These are phyloP conservation scores for Lasioglossum zephyrum DNA, from an alignment of 2,888 invertebrate species.

Conservation along the genomic window DNA sequence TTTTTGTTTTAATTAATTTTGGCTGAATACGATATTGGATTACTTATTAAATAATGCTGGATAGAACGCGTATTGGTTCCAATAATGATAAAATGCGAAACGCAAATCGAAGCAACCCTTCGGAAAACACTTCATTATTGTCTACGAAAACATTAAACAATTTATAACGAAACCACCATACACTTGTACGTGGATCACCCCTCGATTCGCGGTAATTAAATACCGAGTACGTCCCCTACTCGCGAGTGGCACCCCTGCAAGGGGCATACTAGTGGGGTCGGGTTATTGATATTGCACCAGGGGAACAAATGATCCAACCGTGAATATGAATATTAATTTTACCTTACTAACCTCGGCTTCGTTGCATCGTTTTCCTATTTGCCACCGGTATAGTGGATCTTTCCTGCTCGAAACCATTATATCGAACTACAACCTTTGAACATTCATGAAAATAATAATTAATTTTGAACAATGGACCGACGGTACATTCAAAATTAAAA, in stretches of 20 bases:
- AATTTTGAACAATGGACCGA: neutral
- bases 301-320: constrained; percentile 78
- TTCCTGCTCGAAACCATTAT: constrained; percentile 30
- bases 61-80: neutral
- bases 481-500: neutral
- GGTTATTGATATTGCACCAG: constrained; percentile 80
- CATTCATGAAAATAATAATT: neutral
- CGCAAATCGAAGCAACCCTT: neutral
- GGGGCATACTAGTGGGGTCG: constrained; percentile 67
- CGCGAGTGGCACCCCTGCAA: constrained; percentile 58
- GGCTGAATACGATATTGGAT: too few species aligned
- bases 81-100: neutral
- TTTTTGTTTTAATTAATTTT: neutral
- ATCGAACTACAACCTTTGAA: neutral
- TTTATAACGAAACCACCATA: constrained; percentile 50
- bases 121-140: neutral
- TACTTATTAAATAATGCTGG: neutral
- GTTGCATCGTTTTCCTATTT: constrained; percentile 43
- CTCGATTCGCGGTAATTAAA: constrained; percentile 80
- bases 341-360: constrained; percentile 55
- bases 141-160: constrained; percentile 44
- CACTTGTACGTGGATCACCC: constrained; percentile 60
- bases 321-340: constrained; percentile 83
- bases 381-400: constrained; percentile 42
- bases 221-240: constrained; percentile 79